phyloP scores from a whole-genome alignment of 2,797 vertebrate genomes.

The Molossus alvarezi region DNA sequence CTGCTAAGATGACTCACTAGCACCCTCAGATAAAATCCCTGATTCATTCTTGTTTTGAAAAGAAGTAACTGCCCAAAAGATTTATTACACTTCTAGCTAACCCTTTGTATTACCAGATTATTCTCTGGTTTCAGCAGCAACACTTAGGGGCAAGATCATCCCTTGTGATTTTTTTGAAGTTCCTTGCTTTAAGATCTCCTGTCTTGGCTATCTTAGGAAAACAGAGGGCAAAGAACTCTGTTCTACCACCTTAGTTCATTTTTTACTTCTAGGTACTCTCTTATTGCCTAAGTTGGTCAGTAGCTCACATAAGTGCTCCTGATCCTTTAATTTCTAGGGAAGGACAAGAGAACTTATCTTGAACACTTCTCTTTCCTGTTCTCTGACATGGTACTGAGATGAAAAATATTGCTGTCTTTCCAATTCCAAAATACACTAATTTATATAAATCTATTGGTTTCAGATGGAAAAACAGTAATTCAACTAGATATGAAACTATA shows the following conservation, averaged over 20 bases:
- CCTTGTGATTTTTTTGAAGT: neutral
- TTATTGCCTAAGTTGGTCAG: neutral
- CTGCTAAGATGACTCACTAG: slow-evolving; percentile 71
- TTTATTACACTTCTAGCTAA: slow-evolving; percentile 35
- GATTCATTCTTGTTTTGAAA: slow-evolving; percentile 71
- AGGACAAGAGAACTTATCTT: neutral
- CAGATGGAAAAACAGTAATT: neutral
- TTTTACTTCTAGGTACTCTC: neutral
- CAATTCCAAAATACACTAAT: neutral
- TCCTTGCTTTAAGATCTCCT: neutral
- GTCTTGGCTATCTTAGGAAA: slow-evolving; percentile 11
- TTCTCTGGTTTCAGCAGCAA: slow-evolving; percentile 48
- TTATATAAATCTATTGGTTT: neutral
- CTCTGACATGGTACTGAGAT: neutral
- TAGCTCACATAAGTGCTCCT: neutral
- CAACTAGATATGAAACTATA: neutral
- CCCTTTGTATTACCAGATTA: slow-evolving; percentile 42
- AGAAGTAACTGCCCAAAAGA: slow-evolving; percentile 66
- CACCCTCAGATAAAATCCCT: slow-evolving; percentile 58
- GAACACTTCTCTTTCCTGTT: neutral
- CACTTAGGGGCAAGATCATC: neutral
- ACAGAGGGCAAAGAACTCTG: neutral
- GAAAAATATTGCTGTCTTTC: slow-evolving; percentile 44
- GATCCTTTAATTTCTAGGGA: neutral
- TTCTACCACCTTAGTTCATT: neutral